Base-by-base conservation (phyloP, 2,113 vertebrate species). In the Aleadryas rufinucha region DNA sequence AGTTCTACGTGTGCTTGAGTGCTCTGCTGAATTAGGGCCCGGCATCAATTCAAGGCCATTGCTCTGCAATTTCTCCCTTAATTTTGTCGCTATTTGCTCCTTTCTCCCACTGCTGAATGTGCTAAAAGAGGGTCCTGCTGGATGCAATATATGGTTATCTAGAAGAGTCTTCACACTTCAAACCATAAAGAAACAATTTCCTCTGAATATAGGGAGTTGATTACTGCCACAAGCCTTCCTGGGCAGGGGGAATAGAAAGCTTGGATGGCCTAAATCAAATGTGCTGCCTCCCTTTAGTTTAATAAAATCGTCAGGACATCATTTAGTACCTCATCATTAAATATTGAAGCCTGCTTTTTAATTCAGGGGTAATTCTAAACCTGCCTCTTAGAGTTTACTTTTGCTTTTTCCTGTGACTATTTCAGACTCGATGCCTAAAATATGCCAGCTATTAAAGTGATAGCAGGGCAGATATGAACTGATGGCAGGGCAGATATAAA, bases 51-150 rank as follows among this genome's bases (percentile, higher is more conserved):
- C 69, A 47, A 81, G 72, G 81, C 93, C 47, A 35, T 28, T 60
- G 91, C 91, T 89, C 89, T 75, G 59, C 95, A 88, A 64, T 95
- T 94, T 78, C 77, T 81, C 60, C 86, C n/a, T 70, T 93, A 42
- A 50, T 87, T 90, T 64, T 84, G 88, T 71, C 8, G 4, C 72
- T 89, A 78, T 92, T 93, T 89, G 31, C 45, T 95, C 70, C 81
- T n/a, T 79, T 87, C 61, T 89, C 61, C 57, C 6, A 13, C 4
- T 5, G 15, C 86, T 31, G 76, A 68, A 39, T 14, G 60, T 27
- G 56, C 83, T 60, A 10, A 81, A 72, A 63, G 41, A 89, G 61
- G 26, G 61, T 87, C 69, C 53, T 75, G 57, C 70, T 72, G 82
- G 44, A 79, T 82, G 74, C 84, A 83, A n/a, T 79, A 75, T 50